Conservation (phyloP, 2,888 invertebrate genomes). For the Megastigmus dorsalis region DNA sequence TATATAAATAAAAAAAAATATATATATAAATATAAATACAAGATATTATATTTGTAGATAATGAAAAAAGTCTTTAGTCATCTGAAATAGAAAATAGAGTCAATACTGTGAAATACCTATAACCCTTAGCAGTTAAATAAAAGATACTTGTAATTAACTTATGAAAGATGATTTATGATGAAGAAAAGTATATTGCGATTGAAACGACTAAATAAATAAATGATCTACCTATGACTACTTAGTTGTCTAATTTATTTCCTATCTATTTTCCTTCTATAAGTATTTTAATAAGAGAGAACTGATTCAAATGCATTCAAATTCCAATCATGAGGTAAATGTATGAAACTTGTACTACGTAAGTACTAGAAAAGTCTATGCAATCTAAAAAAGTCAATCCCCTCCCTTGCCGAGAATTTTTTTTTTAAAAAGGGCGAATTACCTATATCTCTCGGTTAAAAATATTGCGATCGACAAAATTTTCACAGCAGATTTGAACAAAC, state of each 20-base stretch:
- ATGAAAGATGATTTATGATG: constrained; percentile 65
- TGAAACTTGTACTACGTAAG: too few species aligned
- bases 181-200: constrained; percentile 64
- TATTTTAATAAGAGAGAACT: too few species aligned
- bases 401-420: too few species aligned
- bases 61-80: constrained; percentile 66
- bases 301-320: too few species aligned
- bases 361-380: too few species aligned
- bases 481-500: too few species aligned
- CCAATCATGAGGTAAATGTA: too few species aligned
- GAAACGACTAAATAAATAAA: constrained; percentile 65
- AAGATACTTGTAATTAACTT: constrained; percentile 70
- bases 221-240: constrained; percentile 54
- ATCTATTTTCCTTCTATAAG: neutral
- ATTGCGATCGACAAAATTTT: too few species aligned
- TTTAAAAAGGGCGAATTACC: too few species aligned
- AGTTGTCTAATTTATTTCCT: neutral
- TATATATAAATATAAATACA: constrained; percentile 52
- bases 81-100: constrained; percentile 71
- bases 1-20: constrained; percentile 59
- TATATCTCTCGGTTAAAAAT: too few species aligned
- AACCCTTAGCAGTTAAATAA: constrained; percentile 64
- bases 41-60: constrained; percentile 72
- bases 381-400: too few species aligned
- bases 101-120: constrained; percentile 72